Conservation (phyloP, 2,888 invertebrate species). For the Geotrupes spiniger region DNA sequence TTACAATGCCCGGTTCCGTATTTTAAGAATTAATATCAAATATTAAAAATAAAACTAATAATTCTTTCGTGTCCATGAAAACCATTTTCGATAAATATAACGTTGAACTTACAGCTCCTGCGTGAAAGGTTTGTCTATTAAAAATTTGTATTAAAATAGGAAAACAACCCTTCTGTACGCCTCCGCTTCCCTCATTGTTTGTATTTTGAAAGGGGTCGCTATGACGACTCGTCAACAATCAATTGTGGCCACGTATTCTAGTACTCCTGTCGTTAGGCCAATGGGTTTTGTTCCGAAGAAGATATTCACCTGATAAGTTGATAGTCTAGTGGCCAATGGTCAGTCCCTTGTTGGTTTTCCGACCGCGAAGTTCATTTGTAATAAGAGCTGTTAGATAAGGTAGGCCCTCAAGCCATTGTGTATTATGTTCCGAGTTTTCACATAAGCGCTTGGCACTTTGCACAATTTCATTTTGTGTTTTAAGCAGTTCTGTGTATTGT, state of each 20-base stretch:
- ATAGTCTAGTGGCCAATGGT: constrained; percentile 45
- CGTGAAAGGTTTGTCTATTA: too few species aligned
- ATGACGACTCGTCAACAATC: constrained; percentile 48
- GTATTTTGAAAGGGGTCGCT: constrained; percentile 44
- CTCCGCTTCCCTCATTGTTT: constrained; percentile 36
- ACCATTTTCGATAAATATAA: too few species aligned
- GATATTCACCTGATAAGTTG: constrained; percentile 45
- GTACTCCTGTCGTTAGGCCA: constrained; percentile 39
- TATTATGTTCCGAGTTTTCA: too few species aligned
- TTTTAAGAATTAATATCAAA: too few species aligned
- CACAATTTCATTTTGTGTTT: not conserved
- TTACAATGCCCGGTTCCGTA: too few species aligned
- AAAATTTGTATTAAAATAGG: not conserved
- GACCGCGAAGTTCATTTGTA: not conserved
- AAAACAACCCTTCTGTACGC: constrained; percentile 5
- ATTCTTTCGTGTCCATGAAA: too few species aligned
- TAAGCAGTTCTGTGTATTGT: not conserved
- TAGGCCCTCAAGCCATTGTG: not conserved
- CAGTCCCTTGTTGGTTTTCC: constrained; percentile 42
- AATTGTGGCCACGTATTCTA: constrained; percentile 48
- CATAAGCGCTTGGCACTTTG: not conserved
- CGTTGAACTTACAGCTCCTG: too few species aligned
- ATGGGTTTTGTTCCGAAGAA: constrained; percentile 42
- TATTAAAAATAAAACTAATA: too few species aligned
- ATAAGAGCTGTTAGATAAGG: not conserved